Evolutionary conservation across 2,888 invertebrate genomes (phyloP).

Genomic region (Ecdyonurus torrentis): DNA sequence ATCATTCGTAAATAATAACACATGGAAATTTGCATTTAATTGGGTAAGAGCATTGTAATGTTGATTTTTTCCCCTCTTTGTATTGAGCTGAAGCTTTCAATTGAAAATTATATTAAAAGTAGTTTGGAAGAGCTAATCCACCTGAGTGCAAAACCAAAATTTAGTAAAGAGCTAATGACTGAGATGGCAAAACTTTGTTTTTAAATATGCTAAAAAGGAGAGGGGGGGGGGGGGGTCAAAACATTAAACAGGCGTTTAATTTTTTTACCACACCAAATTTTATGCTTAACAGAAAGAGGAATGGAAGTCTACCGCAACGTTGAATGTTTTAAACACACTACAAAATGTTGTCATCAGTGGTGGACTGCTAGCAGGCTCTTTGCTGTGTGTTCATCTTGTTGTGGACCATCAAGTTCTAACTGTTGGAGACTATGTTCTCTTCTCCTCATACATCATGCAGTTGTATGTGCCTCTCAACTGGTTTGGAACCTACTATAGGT

Average conservation of each 20-base stretch:
- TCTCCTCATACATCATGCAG: conserved; percentile 87
- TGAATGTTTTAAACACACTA: conserved; percentile 76
- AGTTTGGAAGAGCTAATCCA: no score
- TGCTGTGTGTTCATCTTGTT: conserved; percentile 79
- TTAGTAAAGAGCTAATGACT: not conserved
- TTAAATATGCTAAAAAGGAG: conserved; percentile 5
- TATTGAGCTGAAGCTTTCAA: no score
- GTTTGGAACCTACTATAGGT: conserved; percentile 97
- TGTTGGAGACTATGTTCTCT: conserved; percentile 91
- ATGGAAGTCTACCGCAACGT: conserved; percentile 68
- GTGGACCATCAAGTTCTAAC: conserved; percentile 49
- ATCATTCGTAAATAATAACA: no score
- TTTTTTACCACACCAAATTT: no score
- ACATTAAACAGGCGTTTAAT: not conserved
- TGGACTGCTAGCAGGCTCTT: conserved; percentile 71
- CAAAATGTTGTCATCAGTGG: conserved; percentile 81
- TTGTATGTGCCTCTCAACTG: conserved; percentile 92
- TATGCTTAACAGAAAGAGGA: conserved; percentile 56
- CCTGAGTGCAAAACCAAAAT: no score
- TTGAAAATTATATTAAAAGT: no score
- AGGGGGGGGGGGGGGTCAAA: no score
- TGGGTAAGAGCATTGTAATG: no score
- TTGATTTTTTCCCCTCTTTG: no score
- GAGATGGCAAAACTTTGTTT: conserved; percentile 10
- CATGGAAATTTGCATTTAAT: no score